These are phyloP conservation scores for Grapholita molesta DNA, from an alignment of 1,140 invertebrate species.

Conservation along the genomic window DNA sequence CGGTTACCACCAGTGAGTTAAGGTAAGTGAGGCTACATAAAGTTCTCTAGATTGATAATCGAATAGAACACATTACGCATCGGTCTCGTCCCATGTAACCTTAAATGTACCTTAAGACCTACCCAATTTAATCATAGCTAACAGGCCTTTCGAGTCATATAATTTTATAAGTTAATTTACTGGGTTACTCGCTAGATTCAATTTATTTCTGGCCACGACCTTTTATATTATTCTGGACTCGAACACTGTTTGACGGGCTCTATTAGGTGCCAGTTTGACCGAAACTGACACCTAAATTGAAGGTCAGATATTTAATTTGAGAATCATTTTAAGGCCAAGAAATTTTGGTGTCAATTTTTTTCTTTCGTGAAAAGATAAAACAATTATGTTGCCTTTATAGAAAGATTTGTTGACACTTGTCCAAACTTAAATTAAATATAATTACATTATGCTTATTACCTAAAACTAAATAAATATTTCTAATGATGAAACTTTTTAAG, in stretches of 20 bases:
- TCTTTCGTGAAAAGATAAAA: no score
- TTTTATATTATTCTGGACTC: background rate
- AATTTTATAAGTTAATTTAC: background rate
- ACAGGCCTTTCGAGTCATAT: background rate
- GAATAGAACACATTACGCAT: no score
- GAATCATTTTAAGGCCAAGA: background rate
- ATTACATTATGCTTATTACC: no score
- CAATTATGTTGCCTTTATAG: no score
- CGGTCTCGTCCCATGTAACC: background rate
- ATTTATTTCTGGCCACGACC: background rate
- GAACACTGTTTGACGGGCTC: background rate
- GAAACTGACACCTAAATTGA: background rate
- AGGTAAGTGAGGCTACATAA: no score
- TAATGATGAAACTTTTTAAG: no score
- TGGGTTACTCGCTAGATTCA: background rate
- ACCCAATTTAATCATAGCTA: background rate
- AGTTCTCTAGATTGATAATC: no score
- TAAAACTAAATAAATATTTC: no score
- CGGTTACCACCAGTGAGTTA: no score
- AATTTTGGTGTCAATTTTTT: no score
- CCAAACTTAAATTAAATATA: no score
- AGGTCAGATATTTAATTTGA: background rate
- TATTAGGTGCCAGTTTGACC: background rate
- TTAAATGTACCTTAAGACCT: background rate
- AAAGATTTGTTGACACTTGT: no score